These are phyloP conservation scores for Catharus minimus DNA, from an alignment of 2,113 vertebrate species.

Conservation along the genomic window DNA sequence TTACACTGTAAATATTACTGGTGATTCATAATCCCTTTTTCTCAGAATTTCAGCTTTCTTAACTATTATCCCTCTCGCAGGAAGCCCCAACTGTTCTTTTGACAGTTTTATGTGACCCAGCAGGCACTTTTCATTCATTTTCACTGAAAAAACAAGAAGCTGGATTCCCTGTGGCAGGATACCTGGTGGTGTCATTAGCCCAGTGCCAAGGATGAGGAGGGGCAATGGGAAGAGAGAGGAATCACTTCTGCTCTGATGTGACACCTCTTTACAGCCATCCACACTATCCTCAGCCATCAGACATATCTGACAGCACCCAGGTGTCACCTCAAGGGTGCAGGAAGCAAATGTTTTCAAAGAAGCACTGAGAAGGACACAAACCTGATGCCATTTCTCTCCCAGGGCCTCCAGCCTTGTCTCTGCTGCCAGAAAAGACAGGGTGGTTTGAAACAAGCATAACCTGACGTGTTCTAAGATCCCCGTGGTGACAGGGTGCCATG, in stretches of 20 bases:
- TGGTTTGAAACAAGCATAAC: neutral
- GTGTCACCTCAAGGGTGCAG: slow-evolving; percentile 9
- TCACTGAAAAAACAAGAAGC: slow-evolving; percentile 32
- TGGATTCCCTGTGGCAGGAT: neutral
- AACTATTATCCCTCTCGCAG: slow-evolving; percentile 33
- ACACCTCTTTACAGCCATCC: neutral
- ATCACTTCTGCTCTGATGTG: neutral
- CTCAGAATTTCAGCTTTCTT: slow-evolving; percentile 45
- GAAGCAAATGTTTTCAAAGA: neutral
- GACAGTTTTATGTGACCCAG: slow-evolving; percentile 58
- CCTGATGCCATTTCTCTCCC: neutral
- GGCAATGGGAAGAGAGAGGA: neutral
- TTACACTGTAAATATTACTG: slow-evolving; percentile 24
- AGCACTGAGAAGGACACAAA: neutral
- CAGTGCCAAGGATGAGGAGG: neutral
- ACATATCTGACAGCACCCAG: neutral
- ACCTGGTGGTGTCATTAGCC: slow-evolving; percentile 14
- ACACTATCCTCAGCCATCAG: neutral
- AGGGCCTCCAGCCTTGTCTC: neutral
- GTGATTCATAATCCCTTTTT: slow-evolving; percentile 47
- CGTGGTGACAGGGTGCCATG: neutral
- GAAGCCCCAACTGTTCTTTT: slow-evolving; percentile 20
- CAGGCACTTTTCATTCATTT: slow-evolving; percentile 44
- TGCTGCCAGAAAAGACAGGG: neutral
- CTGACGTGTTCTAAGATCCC: neutral